Percentiles rank a stretch among this genome's conserved stretches.
Conservation (phyloP, 2,113 vertebrate species). For the Siphamia tubifer region DNA sequence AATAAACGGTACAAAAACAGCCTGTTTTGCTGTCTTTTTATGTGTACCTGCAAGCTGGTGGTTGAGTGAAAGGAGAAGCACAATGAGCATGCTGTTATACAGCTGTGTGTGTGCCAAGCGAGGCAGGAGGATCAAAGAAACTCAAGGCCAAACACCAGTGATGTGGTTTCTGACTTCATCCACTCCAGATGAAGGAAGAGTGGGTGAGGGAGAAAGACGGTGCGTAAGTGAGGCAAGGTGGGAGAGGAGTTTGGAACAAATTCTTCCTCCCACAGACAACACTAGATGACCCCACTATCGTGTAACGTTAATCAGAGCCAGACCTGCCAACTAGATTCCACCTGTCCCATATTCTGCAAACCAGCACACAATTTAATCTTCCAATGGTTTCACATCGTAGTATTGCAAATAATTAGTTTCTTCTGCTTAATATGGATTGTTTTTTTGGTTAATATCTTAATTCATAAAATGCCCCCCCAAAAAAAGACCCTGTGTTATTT, state of each 20-base stretch:
- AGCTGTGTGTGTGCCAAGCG: slow-evolving; percentile 84
- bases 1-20: slow-evolving; percentile 53
- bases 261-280: slow-evolving; percentile 78
- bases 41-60: slow-evolving; percentile 49
- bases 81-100: slow-evolving; percentile 78
- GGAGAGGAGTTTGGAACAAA: slow-evolving; percentile 43
- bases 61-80: slow-evolving; percentile 32
- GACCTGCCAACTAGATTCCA: slow-evolving; percentile 59
- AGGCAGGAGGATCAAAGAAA: slow-evolving; percentile 87
- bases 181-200: slow-evolving; percentile 88
- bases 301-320: slow-evolving; percentile 87
- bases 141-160: slow-evolving; percentile 85
- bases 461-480: no score
- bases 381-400: slow-evolving; percentile 78
- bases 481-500: no score
- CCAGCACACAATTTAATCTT: slow-evolving; percentile 66
- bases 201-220: slow-evolving; percentile 13
- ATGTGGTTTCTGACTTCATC: slow-evolving; percentile 94
- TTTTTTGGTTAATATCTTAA: no score
- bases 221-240: slow-evolving; percentile 5
- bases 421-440: no score
- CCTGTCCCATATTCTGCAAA: slow-evolving; percentile 66
- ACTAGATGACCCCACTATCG: slow-evolving; percentile 73
- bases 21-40: slow-evolving; percentile 39
- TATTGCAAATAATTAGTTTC: no score